Conservation (phyloP, 1,140 invertebrate species). For the Rhopalosiphum padi region DNA sequence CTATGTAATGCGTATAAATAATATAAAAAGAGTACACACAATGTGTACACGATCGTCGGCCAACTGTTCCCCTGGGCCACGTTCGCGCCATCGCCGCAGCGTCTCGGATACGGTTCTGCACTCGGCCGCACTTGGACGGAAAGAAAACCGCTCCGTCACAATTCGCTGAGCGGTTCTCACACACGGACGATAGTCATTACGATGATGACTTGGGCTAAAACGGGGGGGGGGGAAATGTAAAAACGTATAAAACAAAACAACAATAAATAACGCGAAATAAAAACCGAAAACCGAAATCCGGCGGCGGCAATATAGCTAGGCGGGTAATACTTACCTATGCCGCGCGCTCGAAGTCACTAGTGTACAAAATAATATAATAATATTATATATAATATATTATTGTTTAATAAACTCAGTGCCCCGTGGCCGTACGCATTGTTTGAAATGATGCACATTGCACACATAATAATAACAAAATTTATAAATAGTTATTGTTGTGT, state of each 20-base stretch:
- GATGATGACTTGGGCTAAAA: background rate
- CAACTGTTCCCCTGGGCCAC: background rate
- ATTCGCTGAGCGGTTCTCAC: background rate
- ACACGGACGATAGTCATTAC: background rate
- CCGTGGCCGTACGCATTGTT: background rate
- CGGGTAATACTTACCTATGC: too few relatives aligned
- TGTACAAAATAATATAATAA: background rate
- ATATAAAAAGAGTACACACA: background rate
- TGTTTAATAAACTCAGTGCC: background rate
- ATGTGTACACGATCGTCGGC: background rate
- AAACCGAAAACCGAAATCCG: background rate
- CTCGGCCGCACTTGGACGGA: background rate
- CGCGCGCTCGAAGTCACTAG: background rate
- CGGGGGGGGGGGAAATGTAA: background rate
- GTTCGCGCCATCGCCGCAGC: too few relatives aligned
- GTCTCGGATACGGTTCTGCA: background rate
- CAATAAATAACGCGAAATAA: background rate
- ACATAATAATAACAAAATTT: background rate
- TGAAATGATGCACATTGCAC: background rate
- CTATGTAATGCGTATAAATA: too few relatives aligned
- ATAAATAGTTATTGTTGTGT: background rate
- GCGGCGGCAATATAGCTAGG: too few relatives aligned
- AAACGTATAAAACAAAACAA: background rate
- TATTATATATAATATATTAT: background rate
- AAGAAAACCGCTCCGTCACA: constrained; percentile 19